These are phyloP conservation scores for Himalopsyche kuldschensis DNA, from an alignment of 2,888 invertebrate species.

Conservation along the genomic window DNA sequence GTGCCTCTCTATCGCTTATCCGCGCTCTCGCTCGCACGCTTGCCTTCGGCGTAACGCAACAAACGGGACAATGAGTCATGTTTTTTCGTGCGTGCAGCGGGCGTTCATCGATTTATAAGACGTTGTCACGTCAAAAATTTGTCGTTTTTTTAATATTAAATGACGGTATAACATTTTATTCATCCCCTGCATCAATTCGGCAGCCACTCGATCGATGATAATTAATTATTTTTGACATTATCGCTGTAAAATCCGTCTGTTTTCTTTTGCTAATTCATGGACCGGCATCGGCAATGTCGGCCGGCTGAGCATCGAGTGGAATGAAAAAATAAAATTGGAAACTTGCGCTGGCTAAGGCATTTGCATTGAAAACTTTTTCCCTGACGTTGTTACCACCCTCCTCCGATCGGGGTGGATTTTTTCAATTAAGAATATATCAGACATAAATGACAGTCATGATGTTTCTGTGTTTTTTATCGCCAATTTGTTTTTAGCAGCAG, in stretches of 20 bases:
- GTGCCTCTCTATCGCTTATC: too few relatives aligned
- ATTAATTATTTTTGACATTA: constrained; percentile 76
- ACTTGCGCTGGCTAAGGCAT: constrained; percentile 24
- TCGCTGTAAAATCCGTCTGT: constrained; percentile 64
- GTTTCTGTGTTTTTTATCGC: constrained; percentile 28
- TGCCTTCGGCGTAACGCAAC: too few relatives aligned
- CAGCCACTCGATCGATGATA: constrained; percentile 64
- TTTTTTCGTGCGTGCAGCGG: too few relatives aligned
- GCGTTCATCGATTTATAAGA: too few relatives aligned
- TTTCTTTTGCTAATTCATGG: constrained; percentile 71
- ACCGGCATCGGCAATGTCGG: constrained; percentile 52
- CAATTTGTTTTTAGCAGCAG: neutral
- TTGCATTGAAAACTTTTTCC: constrained; percentile 38
- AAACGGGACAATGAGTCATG: too few relatives aligned
- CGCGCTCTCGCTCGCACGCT: too few relatives aligned
- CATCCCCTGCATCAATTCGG: constrained; percentile 41
- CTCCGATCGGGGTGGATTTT: constrained; percentile 8
- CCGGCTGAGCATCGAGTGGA: neutral
- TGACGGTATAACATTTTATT: constrained; percentile 53
- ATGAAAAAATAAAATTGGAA: constrained; percentile 5
- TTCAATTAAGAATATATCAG: constrained; percentile 36
- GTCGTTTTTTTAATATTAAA: too few relatives aligned
- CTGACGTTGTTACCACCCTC: constrained; percentile 14
- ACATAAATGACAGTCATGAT: constrained; percentile 35
- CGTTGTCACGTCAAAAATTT: too few relatives aligned